These are phyloP conservation scores for Gymnosoma rotundatum DNA, from an alignment of 2,888 invertebrate genomes.

Conservation along the genomic window DNA sequence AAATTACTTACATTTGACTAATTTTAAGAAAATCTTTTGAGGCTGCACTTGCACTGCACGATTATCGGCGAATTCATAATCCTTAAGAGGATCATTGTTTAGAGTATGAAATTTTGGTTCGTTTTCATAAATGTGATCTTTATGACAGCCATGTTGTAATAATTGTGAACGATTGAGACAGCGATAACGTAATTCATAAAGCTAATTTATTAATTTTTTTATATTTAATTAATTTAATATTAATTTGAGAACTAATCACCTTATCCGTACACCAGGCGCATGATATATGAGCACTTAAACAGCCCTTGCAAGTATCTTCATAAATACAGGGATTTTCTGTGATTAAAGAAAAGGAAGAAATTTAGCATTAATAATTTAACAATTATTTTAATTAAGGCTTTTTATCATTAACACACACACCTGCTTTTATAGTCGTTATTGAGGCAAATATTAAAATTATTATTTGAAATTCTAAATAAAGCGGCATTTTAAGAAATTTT, in stretches of 20 bases:
- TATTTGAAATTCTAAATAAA: not conserved
- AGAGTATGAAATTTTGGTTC: slow-evolving; percentile 74
- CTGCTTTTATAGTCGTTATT: slow-evolving; percentile 26
- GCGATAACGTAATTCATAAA: slow-evolving; percentile 75
- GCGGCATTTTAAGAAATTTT: slow-evolving; percentile 20
- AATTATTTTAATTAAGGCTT: not conserved
- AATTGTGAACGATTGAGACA: slow-evolving; percentile 77
- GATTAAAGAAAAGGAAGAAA: slow-evolving; percentile 17
- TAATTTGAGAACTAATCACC: slow-evolving; percentile 71
- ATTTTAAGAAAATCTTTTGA: slow-evolving; percentile 84
- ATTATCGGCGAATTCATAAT: slow-evolving; percentile 78
- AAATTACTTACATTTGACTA: slow-evolving; percentile 85
- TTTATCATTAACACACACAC: slow-evolving; percentile 31
- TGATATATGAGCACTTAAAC: slow-evolving; percentile 75
- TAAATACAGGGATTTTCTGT: slow-evolving; percentile 77
- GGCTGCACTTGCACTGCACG: slow-evolving; percentile 86
- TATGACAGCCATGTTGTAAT: slow-evolving; percentile 74
- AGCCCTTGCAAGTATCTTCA: slow-evolving; percentile 78
- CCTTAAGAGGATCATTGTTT: slow-evolving; percentile 75
- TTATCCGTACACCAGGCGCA: slow-evolving; percentile 82
- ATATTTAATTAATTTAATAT: not conserved
- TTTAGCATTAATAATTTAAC: slow-evolving; percentile 1
- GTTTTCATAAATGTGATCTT: slow-evolving; percentile 76
- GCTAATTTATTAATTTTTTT: slow-evolving; percentile 68
- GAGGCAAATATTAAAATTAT: slow-evolving; percentile 17